Base-by-base conservation (phyloP, 2,888 invertebrate genomes). In the Synergus itoensis region DNA sequence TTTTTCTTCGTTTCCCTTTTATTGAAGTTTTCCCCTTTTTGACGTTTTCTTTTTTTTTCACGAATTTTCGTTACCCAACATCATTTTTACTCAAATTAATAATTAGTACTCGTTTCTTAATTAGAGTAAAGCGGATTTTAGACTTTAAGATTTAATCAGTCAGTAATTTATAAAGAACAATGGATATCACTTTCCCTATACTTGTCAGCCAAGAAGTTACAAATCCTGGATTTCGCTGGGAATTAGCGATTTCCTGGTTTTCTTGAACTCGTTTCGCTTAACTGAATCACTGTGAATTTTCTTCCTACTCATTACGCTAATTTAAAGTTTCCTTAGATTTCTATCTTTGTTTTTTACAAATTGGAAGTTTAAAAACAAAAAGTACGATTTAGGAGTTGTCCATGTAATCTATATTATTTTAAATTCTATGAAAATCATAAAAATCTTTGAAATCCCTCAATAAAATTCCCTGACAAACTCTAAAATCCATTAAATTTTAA, bases 111-210 rank as follows among this genome's bases (percentile, higher is more conserved):
- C 1, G 3, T 57, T 62, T 28, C 62, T 28, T 62, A 62, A 62
- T 62, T 28, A 62, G 62, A 12, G 62, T 62, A 14, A 5, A 11
- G 18, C 62, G 14, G 5, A 7, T 62, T 62, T 28, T 28, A 14
- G 12, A 8, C 28, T 28, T 62, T 5, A 28, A 73, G 73, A 73
- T 73, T 53, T 8, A 53, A 73, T 48, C 48, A 16, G 48, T 12
- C 21, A 73, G 16, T 45, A 28, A 48, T 28, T 73, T 11, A 73
- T 36, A 73, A 73, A 48, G 36, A 73, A 73, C 73, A 73, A 73
- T 73, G 73, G 48, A 73, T 73, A 73, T 73, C 73, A 73, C 73
- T 73, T 73, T 73, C 73, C 36, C 21, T 48, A 53, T 67, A 21
- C 48, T n/a, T 48, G 73, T 53, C 48, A 53, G 48, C 1, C 1